A percentile compares a stretch with the other conserved stretches of the same genome.
Conservation (phyloP, 2,113 vertebrate genomes). For the Lophius piscatorius region DNA sequence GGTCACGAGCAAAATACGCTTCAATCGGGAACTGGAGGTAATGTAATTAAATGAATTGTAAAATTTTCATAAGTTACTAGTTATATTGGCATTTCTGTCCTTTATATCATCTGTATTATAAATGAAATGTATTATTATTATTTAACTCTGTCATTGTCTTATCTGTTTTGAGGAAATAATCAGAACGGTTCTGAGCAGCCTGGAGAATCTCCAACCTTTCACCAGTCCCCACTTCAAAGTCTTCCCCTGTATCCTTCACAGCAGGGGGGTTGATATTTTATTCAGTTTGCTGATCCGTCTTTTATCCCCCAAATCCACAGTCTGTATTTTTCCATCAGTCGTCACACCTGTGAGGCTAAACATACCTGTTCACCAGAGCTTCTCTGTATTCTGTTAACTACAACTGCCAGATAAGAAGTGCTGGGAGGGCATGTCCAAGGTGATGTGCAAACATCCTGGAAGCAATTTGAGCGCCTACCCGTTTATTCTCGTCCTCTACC, state of each 20-base stretch:
- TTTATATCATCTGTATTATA: too few relatives aligned
- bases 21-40: conserved; percentile 74
- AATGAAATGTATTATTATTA: too few relatives aligned
- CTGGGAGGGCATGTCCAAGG: conserved; percentile 51
- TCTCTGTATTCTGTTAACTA: conserved; percentile 23
- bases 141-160: neutral
- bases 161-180: conserved; percentile 70
- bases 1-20: conserved; percentile 1
- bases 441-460: conserved; percentile 38
- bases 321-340: neutral
- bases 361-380: neutral
- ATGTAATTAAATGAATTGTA: neutral
- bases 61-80: neutral
- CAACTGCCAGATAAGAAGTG: conserved; percentile 69
- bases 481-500: conserved; percentile 59
- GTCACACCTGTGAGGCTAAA: neutral
- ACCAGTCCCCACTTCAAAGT: conserved; percentile 68
- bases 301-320: neutral
- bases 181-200: conserved; percentile 72
- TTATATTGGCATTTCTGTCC: neutral
- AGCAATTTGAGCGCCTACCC: conserved; percentile 55
- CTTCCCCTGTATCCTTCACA: conserved; percentile 78
- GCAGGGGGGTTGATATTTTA: too few relatives aligned
- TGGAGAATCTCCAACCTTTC: conserved; percentile 77
- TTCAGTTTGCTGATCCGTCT: neutral